These are phyloP conservation scores for Priocnemis perturbator DNA, from an alignment of 2,888 invertebrate species.

Conservation along the genomic window DNA sequence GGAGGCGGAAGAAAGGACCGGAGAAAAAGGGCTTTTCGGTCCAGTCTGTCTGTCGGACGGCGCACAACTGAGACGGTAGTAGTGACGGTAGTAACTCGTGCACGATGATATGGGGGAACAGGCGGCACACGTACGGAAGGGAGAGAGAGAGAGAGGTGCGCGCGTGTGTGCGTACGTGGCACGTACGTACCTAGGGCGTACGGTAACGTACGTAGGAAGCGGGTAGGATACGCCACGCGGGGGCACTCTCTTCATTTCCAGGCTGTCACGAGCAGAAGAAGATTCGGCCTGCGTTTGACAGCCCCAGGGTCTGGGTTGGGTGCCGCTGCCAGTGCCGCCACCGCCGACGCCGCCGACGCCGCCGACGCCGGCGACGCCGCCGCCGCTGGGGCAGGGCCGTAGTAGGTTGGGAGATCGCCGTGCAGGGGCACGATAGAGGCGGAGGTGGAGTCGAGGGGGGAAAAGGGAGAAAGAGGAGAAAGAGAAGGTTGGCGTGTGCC, in stretches of 20 bases:
- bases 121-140: background rate
- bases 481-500: slow-evolving; percentile 52
- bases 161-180: slow-evolving; percentile 16
- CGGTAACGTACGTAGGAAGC: slow-evolving; percentile 59
- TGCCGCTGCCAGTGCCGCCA: slow-evolving; percentile 54
- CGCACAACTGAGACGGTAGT: background rate
- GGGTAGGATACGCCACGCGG: slow-evolving; percentile 65
- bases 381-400: slow-evolving; percentile 37
- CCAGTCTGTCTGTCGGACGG: background rate
- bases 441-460: slow-evolving; percentile 42
- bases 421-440: slow-evolving; percentile 59
- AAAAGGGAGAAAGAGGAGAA: slow-evolving; percentile 19
- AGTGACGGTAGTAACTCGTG: background rate
- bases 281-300: slow-evolving; percentile 75
- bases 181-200: slow-evolving; percentile 39
- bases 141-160: slow-evolving; percentile 21
- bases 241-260: slow-evolving; percentile 75
- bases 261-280: slow-evolving; percentile 73
- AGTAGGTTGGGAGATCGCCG: slow-evolving; percentile 63
- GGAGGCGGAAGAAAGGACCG: slow-evolving; percentile 1
- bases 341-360: too few species aligned
- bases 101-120: too few species aligned
- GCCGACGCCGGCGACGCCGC: too few species aligned
- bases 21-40: slow-evolving; percentile 20
- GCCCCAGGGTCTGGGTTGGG: slow-evolving; percentile 74